Base-by-base conservation (phyloP, 2,797 vertebrate genomes). In the Petrocephalus sullivani region DNA sequence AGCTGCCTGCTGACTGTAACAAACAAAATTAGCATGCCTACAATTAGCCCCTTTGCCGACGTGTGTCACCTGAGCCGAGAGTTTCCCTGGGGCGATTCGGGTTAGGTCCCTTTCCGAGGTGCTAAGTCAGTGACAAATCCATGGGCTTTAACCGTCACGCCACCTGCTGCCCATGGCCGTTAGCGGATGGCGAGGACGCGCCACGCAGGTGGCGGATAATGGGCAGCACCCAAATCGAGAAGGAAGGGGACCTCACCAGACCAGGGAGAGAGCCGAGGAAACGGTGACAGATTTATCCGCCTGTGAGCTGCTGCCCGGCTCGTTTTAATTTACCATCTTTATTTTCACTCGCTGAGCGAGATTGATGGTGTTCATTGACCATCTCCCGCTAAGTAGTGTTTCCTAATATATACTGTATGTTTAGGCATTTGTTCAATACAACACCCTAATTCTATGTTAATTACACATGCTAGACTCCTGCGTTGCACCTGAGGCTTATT, bases 1-100 rank as follows among this genome's bases (percentile, higher is more conserved):
- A 85, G 49, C 83, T 54, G 83, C 23, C 53, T 56, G 23, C 49
- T 85, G 83, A 56, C 51, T 85, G 83, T 85, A 57, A 85, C 83
- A 54, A 85, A 33, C 53, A 12, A 85, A 85, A 56, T 85, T 85
- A 85, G 83, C 51, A 57, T 33, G 53, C 83, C 16, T 84, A 84
- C 81, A 53, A 54, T 84, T 84, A 84, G 19, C 46, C 46, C 41
- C 21, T 83, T 54, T 51, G 46, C 46, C 14, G n/a, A 51, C 21
- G 78, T 46, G 46, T 54, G 81, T 54, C 81, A 54, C n/a, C 81
- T 21, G 14, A 16, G 81, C 81, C 6, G 81, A 84, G 12, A 54
- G 49, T 54, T 54, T 84, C 46, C 21, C 10, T 14, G 81, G 81
- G 46, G 21, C n/a, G 51, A 54, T 28, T 54, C 9, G 3, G 81